Evolutionary conservation across 2,113 vertebrate species (phyloP), one percentile per base, ranked within the genome.

Genomic region (Podarcis cretensis): DNA sequence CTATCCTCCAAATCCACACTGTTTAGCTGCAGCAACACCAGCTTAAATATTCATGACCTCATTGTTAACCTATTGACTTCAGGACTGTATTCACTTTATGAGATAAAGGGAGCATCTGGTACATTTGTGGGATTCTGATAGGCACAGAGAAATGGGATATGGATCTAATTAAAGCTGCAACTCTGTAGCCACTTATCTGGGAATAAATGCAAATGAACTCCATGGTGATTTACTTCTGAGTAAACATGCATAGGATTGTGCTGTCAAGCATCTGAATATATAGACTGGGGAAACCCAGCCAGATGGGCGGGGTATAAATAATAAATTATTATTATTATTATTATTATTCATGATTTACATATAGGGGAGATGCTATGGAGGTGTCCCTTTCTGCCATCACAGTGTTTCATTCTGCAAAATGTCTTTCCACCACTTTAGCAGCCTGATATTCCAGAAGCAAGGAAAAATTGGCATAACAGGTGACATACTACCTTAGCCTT

Each of bases 11-110:
- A 74, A 37, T 59, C 48, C 68, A 81, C 71, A 93, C 84, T 87
- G 78, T 88, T 89, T 83, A 85, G 89, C 66, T 92, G 86, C 89
- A 90, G 68, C 32, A 74, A 54, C 88, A 88, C 13, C 78, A 89
- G 90, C 90, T 84, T 65, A 90, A 90, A 59, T 78, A 83, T 93
- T 89, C 79, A 79, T 89, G 90, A 89, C 75, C 87, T 68, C 40
- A 4, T 91, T 66, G 6, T 79, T 86, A 91, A 88, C 89, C 85
- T 91, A 75, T 4, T 65, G 89, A 91, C 43, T 93, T 80, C 80
- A 79, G 93, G 86, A 37, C 48, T 54, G 48, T 54, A 54, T 91
- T 92, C 87, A 66, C 89, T 90, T 90, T 85, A 87, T 35, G 48
- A 84, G 71, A 27, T 77, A 30, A 65, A 63, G 37, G 7, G 37